Evolutionary conservation across 2,113 vertebrate genomes (phyloP).

Genomic region (Callaeas wilsoni): DNA sequence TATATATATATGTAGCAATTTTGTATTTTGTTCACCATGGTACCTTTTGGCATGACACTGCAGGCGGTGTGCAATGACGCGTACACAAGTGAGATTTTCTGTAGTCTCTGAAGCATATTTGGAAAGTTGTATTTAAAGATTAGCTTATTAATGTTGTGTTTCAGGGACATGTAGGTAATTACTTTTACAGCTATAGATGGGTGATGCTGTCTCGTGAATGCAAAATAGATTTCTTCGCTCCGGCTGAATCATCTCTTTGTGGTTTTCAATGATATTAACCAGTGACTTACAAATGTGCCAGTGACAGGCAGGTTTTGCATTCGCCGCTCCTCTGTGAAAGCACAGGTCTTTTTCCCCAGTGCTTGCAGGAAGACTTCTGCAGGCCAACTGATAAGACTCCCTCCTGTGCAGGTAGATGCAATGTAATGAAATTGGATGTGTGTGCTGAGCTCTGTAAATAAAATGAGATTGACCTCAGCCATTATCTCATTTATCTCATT

Average conservation of each 20-base stretch:
- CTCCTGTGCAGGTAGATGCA: constrained; percentile 56
- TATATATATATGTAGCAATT: neutral
- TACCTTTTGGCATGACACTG: neutral
- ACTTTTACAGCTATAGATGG: constrained; percentile 48
- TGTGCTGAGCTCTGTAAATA: constrained; percentile 69
- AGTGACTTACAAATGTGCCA: constrained; percentile 45
- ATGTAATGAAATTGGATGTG: constrained; percentile 75
- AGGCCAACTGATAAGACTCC: constrained; percentile 64
- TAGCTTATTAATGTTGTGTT: constrained; percentile 64
- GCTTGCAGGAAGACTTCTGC: constrained; percentile 54
- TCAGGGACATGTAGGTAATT: constrained; percentile 58
- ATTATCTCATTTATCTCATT: constrained; percentile 84
- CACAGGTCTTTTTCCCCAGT: neutral
- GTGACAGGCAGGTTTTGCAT: constrained; percentile 6
- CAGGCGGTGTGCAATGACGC: neutral
- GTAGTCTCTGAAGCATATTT: constrained; percentile 43
- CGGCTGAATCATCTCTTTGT: constrained; percentile 49
- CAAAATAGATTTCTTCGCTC: constrained; percentile 44
- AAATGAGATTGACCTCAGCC: constrained; percentile 75
- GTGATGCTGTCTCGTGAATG: constrained; percentile 12
- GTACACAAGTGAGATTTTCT: constrained; percentile 9
- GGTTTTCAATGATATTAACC: constrained; percentile 22
- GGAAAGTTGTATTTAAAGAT: constrained; percentile 53
- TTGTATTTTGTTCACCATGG: neutral
- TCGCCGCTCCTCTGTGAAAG: constrained; percentile 10